phyloP scores from a whole-genome alignment of 2,113 vertebrate species.

The Podilymbus podiceps region DNA sequence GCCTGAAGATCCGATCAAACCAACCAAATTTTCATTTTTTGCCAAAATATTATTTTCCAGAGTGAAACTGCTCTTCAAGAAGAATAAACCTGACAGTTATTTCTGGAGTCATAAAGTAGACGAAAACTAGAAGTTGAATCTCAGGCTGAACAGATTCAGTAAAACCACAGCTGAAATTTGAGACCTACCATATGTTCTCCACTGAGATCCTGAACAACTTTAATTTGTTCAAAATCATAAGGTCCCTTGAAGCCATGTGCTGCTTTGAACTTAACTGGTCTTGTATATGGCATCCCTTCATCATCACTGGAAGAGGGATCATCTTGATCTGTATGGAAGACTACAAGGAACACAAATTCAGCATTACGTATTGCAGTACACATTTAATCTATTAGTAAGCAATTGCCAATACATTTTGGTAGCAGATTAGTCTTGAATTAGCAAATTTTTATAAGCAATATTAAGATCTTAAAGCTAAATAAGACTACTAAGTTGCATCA shows the following conservation, averaged over 20 bases:
- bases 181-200: constrained; percentile 93
- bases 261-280: constrained; percentile 96
- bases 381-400: neutral
- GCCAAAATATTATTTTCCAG: neutral
- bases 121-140: neutral
- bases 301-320: constrained; percentile 97
- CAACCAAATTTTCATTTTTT: neutral
- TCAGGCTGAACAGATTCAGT: neutral
- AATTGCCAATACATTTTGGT: neutral
- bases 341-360: constrained; percentile 67
- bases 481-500: neutral
- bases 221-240: constrained; percentile 97
- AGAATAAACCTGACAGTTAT: neutral
- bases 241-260: constrained; percentile 98
- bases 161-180: neutral
- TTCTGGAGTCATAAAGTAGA: neutral
- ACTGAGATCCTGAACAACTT: constrained; percentile 96
- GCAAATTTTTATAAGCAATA: neutral
- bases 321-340: constrained; percentile 96
- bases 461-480: neutral
- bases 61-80: neutral
- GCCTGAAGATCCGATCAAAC: neutral
- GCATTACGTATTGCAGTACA: neutral
- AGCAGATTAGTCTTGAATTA: neutral
- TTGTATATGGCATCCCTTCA: constrained; percentile 97